Base-by-base conservation (phyloP, 2,888 invertebrate genomes). In the Shargacucullia verbasci region DNA sequence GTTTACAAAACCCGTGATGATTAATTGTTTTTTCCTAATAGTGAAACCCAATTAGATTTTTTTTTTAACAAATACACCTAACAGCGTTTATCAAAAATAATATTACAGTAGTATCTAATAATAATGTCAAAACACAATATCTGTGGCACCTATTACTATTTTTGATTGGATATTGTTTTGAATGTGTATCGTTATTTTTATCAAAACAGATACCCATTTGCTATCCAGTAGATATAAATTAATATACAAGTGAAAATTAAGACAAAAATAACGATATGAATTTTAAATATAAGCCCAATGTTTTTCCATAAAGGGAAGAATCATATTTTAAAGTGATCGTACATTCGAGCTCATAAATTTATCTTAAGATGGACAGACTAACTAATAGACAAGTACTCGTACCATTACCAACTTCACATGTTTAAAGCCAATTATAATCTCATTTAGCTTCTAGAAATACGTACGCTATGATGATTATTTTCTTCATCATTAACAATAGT, bases 311-410 rank as follows among this genome's bases (percentile, higher is more conserved):
- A 41, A 31, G 48, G 54, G 10, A 0, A 12, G 7, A 61, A 62
- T 49, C n/a, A 31, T 70, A 53, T 52, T 45, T 49, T 40, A 55
- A 46, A 45, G 48, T 38, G 31, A 65, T 49, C 38, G 38, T n/a
- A 46, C 59, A 69, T 59, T 70, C 46, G 43, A 31, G 34, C 33
- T 49, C 55, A 59, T 69, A 59, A 70, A 69, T 69, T 59, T 38
- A 52, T 46, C 55, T 59, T 9, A 46, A 65, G 14, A 43, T 56
- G 55, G 52, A 25, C 20, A 39, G 41, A 39, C 48, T 49, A 65
- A 70, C 50, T 49, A 59, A 70, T 59, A 55, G 44, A 37, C 49
- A 47, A 27, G 38, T 56, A n/a, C n/a, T n/a, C n/a, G n/a, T n/a
- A 64, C 48, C 49, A 57, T 56, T 68, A 68, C 33, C 52, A 53